Evolutionary conservation across 2,113 vertebrate species (phyloP), one percentile per base, ranked within the genome.

Genomic region (Nibea coibor): DNA sequence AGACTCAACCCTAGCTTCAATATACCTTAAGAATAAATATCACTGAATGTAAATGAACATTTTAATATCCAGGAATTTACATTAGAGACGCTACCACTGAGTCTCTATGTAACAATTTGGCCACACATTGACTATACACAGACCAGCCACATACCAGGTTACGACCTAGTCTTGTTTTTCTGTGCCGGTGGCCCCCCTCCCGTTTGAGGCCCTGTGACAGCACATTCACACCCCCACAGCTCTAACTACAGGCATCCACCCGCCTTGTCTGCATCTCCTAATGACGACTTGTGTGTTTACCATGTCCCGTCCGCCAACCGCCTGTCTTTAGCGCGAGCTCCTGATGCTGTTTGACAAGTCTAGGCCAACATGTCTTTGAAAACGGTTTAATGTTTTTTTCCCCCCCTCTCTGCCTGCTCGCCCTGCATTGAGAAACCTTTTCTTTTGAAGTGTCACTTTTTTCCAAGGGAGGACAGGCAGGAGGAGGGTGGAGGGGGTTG

Each of bases 401-500:
- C 31, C 20, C 9, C 50, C 31, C 5, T 47, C 42, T 81, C 71
- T 75, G 39, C 42, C 31, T 72, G 24, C 64, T 43, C 35, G 15
- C 24, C 64, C 61, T 54, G 48, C 51, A 53, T 50, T 53, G 63
- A 82, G 63, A 75, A 80, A 85, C 43, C 28, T 71, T 80, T 87
- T 82, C 81, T 91, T 87, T 89, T 86, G 70, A 92, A 92, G 91
- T 91, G 88, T 88, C 74, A 84, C 54, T 79, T 83, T 75, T 58
- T 54, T 84, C 11, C 28, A 57, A 53, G 58, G 20, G 77, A 75
- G 82, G 39, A 69, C 31, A 4, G 57, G 42, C 57, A 64, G 64
- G 20, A 65, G 68, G 68, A 76, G 42, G 50, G 48, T 14, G 35
- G 35, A 39, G 4, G 71, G 63, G 75, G 50, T 51, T 67, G 68